Percentiles rank a stretch among this genome's conserved stretches.
These are phyloP conservation scores for Frankliniella intonsa DNA, from an alignment of 2,888 invertebrate species.

Conservation along the genomic window DNA sequence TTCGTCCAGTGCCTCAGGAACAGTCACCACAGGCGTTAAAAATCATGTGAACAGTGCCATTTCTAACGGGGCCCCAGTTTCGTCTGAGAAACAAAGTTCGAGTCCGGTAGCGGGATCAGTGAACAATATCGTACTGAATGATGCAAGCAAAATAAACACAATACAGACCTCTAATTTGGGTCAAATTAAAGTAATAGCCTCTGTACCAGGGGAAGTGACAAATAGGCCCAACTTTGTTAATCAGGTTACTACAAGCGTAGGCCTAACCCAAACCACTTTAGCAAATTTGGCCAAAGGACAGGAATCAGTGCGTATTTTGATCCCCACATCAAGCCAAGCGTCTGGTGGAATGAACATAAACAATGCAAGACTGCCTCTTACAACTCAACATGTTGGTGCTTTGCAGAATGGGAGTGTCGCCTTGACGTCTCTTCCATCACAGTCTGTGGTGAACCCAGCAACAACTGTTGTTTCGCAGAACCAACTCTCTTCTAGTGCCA, in stretches of 20 bases:
- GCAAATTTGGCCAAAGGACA: constrained; percentile 20
- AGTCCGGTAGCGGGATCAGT: constrained; percentile 54
- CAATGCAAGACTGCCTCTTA: constrained; percentile 23
- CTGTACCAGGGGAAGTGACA: background rate
- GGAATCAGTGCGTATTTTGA: constrained; percentile 17
- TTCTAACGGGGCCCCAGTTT: constrained; percentile 62
- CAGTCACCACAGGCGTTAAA: constrained; percentile 51
- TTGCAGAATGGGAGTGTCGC: constrained; percentile 23
- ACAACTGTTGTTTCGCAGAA: constrained; percentile 34
- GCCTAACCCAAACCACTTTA: constrained; percentile 14
- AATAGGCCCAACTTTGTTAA: constrained; percentile 17
- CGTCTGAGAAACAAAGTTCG: constrained; percentile 57
- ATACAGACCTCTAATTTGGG: constrained; percentile 11
- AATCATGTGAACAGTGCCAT: constrained; percentile 61
- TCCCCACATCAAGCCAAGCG: constrained; percentile 1
- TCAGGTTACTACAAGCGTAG: constrained; percentile 5
- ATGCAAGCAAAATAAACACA: constrained; percentile 39
- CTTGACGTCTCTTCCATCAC: constrained; percentile 33
- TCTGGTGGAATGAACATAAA: constrained; percentile 18
- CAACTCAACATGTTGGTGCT: constrained; percentile 24
- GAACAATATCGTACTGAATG: constrained; percentile 44
- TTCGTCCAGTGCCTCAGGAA: constrained; percentile 50
- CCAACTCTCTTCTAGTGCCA: constrained; percentile 36
- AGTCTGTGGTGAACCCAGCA: constrained; percentile 38
- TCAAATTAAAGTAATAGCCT: constrained; percentile 6